A percentile compares a stretch with the other conserved stretches of the same genome.
phyloP scores from a whole-genome alignment of 1,140 invertebrate genomes.

The Rhynchophorus ferrugineus region DNA sequence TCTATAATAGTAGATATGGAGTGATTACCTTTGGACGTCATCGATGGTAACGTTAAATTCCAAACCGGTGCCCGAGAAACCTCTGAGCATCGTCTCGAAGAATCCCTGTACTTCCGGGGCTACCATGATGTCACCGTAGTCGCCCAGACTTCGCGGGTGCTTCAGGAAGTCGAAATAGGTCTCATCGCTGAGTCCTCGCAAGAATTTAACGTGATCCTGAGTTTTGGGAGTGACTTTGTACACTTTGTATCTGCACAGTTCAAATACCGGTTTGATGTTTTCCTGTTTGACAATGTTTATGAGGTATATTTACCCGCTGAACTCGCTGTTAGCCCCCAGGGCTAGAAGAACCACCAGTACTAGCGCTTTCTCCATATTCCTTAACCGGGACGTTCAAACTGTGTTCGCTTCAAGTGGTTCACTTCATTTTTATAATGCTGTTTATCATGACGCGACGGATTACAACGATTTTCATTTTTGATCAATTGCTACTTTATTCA shows the following conservation, averaged over 20 bases:
- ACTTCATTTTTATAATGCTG: no score
- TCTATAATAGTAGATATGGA: conserved; percentile 1
- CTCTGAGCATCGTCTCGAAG: conserved; percentile 11
- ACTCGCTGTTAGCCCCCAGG: no score
- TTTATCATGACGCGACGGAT: no score
- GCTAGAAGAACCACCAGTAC: no score
- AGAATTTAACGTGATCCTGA: conserved; percentile 7
- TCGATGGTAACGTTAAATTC: conserved; percentile 16
- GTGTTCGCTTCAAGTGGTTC: no score
- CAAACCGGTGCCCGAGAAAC: conserved; percentile 3
- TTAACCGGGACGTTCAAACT: no score
- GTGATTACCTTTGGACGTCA: conserved; percentile 12
- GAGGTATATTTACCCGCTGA: no score
- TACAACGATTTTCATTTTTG: no score
- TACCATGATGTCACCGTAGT: conserved; percentile 18
- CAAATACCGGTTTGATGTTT: no score
- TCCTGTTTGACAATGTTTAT: no score
- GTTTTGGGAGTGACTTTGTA: conserved; percentile 15
- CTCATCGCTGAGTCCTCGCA: conserved; percentile 8
- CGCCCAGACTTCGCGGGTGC: conserved; percentile 3
- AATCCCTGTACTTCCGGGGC: conserved; percentile 14
- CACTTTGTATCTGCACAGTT: conserved; percentile 17
- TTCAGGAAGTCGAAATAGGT: conserved; percentile 19
- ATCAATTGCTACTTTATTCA: no score
- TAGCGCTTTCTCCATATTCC: no score